Conservation (phyloP, 2,888 invertebrate genomes). For the Slavum lentiscoides region DNA sequence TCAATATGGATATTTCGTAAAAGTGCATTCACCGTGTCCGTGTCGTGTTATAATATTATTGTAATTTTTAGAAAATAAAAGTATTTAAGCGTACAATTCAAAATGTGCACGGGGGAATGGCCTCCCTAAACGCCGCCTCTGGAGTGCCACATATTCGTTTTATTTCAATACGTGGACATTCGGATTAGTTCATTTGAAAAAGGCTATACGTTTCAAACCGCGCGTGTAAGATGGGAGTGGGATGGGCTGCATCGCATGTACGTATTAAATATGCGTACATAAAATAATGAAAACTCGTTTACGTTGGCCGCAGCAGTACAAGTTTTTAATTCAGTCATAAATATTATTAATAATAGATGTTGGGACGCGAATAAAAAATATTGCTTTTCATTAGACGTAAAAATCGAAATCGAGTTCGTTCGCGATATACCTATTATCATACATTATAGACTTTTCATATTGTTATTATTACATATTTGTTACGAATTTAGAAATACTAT, state of each 20-base stretch:
- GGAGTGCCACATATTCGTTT: no score
- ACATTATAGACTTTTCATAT: neutral
- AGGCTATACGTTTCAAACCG: neutral
- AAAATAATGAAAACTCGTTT: conserved; percentile 24
- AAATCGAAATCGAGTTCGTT: neutral
- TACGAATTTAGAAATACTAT: no score
- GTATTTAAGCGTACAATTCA: no score
- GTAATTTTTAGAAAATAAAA: no score
- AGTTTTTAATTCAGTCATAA: conserved; percentile 20
- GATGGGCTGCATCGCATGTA: no score
- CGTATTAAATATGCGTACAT: conserved; percentile 1
- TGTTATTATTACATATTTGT: neutral
- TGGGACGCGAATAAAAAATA: neutral
- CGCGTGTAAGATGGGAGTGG: neutral
- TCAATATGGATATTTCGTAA: no score
- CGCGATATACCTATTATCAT: neutral
- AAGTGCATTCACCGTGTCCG: no score
- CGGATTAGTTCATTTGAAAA: neutral
- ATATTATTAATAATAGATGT: conserved; percentile 30
- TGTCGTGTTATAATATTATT: no score
- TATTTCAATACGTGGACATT: neutral
- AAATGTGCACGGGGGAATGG: no score
- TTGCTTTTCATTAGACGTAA: conserved; percentile 2
- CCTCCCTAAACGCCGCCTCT: no score
- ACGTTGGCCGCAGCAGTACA: neutral